Base-by-base conservation (phyloP, 2,888 invertebrate genomes). In the Spodoptera exigua region DNA sequence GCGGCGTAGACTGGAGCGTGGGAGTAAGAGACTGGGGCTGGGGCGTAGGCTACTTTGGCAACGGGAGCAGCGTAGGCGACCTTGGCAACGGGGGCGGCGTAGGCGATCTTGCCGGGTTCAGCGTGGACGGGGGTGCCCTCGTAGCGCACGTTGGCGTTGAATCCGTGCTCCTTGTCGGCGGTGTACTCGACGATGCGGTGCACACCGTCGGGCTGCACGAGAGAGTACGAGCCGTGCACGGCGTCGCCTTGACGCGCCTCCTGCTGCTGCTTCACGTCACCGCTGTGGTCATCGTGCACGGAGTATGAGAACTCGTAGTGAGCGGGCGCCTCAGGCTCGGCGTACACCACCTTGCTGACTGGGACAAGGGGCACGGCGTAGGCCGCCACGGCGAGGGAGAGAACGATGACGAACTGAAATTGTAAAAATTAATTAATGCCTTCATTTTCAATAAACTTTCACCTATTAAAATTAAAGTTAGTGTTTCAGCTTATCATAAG, bases 231-330 rank as follows among this genome's bases (percentile, higher is more conserved):
- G 58, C 93, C 93, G 40, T 90, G 91, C 36, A 93, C 91, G 61
- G 80, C 82, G 78, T 93, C 91, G 3, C 93, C 93, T 66, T 83
- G 76, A 70, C 93, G 93, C 48, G 84, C 78, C 70, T 93, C 93
- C 70, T 91, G 86, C 82, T 93, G 93, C 67, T 92, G 84, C 81
- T 94, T 94, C 71, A 91, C 80, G 80, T 94, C 94, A 12, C 93
- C 93, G 76, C 86, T 89, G 79, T 89, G 89, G 10, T 80, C 74
- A 74, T 93, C 93, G 62, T 91, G 89, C 52, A 93, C 92, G 47
- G 91, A 89, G 86, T 93, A 93, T 35, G 84, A 80, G 85, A 87
- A 93, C 53, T 91, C 90, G 83, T 93, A 93, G 65, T 90, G 86
- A 2, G 91, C 91, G 16, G 91, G 91, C 2, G 83, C 84, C 66